These are phyloP conservation scores for Sphaerodactylus townsendi DNA, from an alignment of 2,113 vertebrate species.

Conservation along the genomic window DNA sequence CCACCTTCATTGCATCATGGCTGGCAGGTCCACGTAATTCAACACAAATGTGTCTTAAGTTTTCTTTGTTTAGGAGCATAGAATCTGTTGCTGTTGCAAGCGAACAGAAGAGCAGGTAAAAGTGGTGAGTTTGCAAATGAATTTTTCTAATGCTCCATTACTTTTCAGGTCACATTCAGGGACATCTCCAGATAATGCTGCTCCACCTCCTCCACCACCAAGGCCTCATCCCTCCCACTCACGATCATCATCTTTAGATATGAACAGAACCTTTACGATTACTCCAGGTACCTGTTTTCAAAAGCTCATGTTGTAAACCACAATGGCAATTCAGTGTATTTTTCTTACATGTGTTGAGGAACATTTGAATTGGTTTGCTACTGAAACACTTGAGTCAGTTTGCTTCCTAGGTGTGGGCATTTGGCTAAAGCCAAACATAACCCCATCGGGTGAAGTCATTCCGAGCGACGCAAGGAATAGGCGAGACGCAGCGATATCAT, in stretches of 20 bases:
- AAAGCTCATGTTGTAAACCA: background rate
- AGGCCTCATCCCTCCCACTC: conserved; percentile 93
- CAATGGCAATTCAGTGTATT: background rate
- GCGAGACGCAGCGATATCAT: too few species aligned
- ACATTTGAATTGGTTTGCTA: background rate
- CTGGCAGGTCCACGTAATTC: background rate
- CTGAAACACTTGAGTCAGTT: too few species aligned
- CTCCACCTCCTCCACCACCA: conserved; percentile 93
- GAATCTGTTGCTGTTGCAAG: background rate
- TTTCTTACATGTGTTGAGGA: background rate
- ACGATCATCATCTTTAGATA: conserved; percentile 95
- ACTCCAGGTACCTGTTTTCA: conserved; percentile 75
- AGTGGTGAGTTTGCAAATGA: conserved; percentile 23
- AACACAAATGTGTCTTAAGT: background rate
- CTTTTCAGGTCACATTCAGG: conserved; percentile 94
- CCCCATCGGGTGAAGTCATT: too few species aligned
- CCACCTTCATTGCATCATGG: background rate
- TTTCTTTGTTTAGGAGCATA: background rate
- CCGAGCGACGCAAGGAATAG: too few species aligned
- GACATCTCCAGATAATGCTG: conserved; percentile 88
- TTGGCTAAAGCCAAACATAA: too few species aligned
- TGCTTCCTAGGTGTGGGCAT: too few species aligned
- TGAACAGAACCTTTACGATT: conserved; percentile 92
- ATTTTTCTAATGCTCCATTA: conserved; percentile 22
- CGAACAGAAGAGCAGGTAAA: background rate